phyloP scores from a whole-genome alignment of 1,140 invertebrate genomes.

The Psilanteris sp. region DNA sequence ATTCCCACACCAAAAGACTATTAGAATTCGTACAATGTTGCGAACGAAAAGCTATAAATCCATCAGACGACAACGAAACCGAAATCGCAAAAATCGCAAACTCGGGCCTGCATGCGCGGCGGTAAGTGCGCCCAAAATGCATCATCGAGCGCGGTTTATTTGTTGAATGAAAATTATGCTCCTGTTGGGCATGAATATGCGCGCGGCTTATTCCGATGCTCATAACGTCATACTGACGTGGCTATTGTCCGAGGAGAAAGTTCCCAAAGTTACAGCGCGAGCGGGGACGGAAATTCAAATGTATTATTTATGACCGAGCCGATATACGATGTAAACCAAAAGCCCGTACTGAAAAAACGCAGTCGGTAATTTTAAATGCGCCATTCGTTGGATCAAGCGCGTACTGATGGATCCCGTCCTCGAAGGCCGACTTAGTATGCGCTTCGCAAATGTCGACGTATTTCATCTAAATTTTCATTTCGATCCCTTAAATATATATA shows the following conservation, averaged over 20 bases:
- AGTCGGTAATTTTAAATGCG: constrained; percentile 41
- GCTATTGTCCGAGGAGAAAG: constrained; percentile 52
- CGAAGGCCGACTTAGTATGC: constrained; percentile 33
- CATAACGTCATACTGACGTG: constrained; percentile 41
- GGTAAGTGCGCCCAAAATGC: too few species aligned
- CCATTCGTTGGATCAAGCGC: constrained; percentile 34
- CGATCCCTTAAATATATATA: constrained; percentile 21
- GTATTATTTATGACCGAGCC: constrained; percentile 53
- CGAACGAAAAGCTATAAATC: constrained; percentile 13
- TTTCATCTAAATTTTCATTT: constrained; percentile 34
- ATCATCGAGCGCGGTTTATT: constrained; percentile 18
- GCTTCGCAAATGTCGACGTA: constrained; percentile 13
- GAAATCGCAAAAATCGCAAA: constrained; percentile 12
- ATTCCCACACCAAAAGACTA: too few species aligned
- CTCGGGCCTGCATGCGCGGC: too few species aligned
- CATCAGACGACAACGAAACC: constrained; percentile 3
- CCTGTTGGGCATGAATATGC: constrained; percentile 42
- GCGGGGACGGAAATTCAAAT: constrained; percentile 40
- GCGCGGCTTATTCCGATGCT: constrained; percentile 43
- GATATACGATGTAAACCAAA: constrained; percentile 30
- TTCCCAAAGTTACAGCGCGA: constrained; percentile 45
- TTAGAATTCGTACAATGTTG: constrained; percentile 12
- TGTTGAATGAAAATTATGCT: constrained; percentile 15
- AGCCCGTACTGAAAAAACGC: constrained; percentile 24
- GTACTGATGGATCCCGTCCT: constrained; percentile 37